Percentiles rank a stretch among this genome's conserved stretches.
phyloP scores from a whole-genome alignment of 2,888 invertebrate genomes.

The Cinara cedri region DNA sequence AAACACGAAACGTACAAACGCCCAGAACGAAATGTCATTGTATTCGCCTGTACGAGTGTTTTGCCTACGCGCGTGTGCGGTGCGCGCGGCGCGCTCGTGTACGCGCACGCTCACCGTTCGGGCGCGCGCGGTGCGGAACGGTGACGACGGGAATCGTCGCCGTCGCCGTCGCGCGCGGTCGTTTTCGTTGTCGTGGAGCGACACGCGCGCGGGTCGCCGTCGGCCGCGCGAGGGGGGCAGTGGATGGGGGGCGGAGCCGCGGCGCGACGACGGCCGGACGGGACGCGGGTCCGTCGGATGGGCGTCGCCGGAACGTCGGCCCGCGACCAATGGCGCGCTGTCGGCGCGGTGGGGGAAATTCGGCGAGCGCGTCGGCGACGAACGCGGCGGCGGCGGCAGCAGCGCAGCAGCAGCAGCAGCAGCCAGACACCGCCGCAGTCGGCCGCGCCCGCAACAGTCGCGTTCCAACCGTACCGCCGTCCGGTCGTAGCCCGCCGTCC shows the following conservation, averaged over 20 bases:
- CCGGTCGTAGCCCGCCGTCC: constrained; percentile 41
- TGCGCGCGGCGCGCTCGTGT: constrained; percentile 62
- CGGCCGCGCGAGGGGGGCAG: neutral
- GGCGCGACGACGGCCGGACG: neutral
- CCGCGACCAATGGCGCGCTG: constrained; percentile 23
- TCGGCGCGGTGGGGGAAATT: constrained; percentile 32
- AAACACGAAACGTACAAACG: no score
- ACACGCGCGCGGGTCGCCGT: no score
- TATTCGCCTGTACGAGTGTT: constrained; percentile 58
- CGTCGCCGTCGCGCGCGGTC: neutral
- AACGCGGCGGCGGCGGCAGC: constrained; percentile 64
- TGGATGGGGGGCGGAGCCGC: constrained; percentile 11
- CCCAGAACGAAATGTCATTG: no score
- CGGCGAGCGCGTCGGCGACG: constrained; percentile 61
- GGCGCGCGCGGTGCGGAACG: constrained; percentile 61
- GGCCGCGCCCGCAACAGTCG: constrained; percentile 55
- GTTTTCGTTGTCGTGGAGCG: neutral
- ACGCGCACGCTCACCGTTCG: constrained; percentile 61
- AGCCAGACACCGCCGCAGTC: constrained; percentile 61
- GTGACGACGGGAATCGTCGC: constrained; percentile 58
- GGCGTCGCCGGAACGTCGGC: neutral
- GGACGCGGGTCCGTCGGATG: constrained; percentile 30
- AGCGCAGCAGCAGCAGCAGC: constrained; percentile 64
- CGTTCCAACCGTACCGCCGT: constrained; percentile 48
- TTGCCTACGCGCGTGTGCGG: neutral